These are phyloP conservation scores for Xylota segnis DNA, from an alignment of 2,888 invertebrate genomes.

Conservation along the genomic window DNA sequence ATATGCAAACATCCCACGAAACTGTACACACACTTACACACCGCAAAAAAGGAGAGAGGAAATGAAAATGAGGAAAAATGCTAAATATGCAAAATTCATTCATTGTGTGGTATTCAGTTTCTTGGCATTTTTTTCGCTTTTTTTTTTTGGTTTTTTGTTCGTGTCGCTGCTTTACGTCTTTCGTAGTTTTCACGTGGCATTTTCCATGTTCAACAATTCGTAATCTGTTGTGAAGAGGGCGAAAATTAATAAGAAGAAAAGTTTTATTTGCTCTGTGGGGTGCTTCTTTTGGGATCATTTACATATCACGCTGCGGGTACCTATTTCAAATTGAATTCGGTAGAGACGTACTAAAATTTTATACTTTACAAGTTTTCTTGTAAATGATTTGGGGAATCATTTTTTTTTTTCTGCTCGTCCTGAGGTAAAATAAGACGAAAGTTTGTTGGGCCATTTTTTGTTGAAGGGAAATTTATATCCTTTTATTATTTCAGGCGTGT, in stretches of 20 bases:
- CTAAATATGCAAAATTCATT: slow-evolving; percentile 76
- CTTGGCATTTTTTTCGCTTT: slow-evolving; percentile 10
- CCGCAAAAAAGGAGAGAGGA: slow-evolving; percentile 20
- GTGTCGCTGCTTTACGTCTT: slow-evolving; percentile 24
- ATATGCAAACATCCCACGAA: slow-evolving; percentile 44
- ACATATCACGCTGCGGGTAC: slow-evolving; percentile 64
- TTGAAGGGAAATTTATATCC: slow-evolving; percentile 3
- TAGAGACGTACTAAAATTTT: slow-evolving; percentile 66
- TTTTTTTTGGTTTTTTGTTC: slow-evolving; percentile 13
- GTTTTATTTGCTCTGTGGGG: slow-evolving; percentile 74
- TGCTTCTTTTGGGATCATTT: slow-evolving; percentile 69
- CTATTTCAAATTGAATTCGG: slow-evolving; percentile 73
- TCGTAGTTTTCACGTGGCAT: slow-evolving; percentile 71
- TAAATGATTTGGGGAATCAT: neutral
- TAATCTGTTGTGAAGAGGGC: slow-evolving; percentile 71
- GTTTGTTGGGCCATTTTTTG: neutral
- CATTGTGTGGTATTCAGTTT: slow-evolving; percentile 61
- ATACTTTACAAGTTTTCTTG: slow-evolving; percentile 61
- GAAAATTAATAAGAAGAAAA: slow-evolving; percentile 75
- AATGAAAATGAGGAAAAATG: slow-evolving; percentile 64
- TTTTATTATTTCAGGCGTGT: neutral
- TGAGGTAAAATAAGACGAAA: neutral
- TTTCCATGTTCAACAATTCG: slow-evolving; percentile 73
- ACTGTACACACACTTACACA: slow-evolving; percentile 11
- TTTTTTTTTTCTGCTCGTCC: neutral